A percentile compares a stretch with the other conserved stretches of the same genome.
Evolutionary conservation across 2,797 vertebrate genomes (phyloP).

Genomic region (Sebastiscus tertius): DNA sequence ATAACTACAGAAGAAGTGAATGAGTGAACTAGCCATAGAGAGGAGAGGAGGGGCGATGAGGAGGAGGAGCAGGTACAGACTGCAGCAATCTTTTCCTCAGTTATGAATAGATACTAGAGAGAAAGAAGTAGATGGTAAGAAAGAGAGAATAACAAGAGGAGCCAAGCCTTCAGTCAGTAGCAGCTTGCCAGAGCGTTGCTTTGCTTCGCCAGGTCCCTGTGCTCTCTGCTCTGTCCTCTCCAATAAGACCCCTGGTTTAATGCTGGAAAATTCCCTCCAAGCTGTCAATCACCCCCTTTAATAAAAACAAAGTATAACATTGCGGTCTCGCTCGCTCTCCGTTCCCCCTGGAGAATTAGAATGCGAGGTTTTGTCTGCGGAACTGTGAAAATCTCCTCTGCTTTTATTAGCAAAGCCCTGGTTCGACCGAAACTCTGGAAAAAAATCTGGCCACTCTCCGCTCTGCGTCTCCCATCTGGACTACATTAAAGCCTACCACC

Average conservation of each 20-base stretch:
- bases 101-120: constrained; percentile 41
- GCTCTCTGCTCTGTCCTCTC: constrained; percentile 81
- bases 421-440: constrained; percentile 83
- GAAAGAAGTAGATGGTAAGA: constrained; percentile 51
- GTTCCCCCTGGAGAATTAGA: constrained; percentile 81
- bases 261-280: constrained; percentile 85
- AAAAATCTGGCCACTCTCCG: constrained; percentile 80
- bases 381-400: constrained; percentile 86
- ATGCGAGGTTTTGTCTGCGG: constrained; percentile 85
- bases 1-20: background rate
- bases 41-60: background rate
- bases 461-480: constrained; percentile 84
- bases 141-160: constrained; percentile 48
- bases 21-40: background rate
- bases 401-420: constrained; percentile 86
- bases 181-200: constrained; percentile 77
- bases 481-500: constrained; percentile 86
- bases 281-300: constrained; percentile 87
- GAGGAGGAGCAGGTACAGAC: constrained; percentile 36
- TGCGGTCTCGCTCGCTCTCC: constrained; percentile 84
- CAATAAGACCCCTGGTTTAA: constrained; percentile 84
- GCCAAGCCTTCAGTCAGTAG: constrained; percentile 79
- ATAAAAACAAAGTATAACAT: constrained; percentile 90
- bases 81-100: constrained; percentile 22
- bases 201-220: constrained; percentile 75